A percentile compares a stretch with the other conserved stretches of the same genome.
Evolutionary conservation across 2,797 vertebrate species (phyloP).

Genomic region (Pantherophis vulpinus): DNA sequence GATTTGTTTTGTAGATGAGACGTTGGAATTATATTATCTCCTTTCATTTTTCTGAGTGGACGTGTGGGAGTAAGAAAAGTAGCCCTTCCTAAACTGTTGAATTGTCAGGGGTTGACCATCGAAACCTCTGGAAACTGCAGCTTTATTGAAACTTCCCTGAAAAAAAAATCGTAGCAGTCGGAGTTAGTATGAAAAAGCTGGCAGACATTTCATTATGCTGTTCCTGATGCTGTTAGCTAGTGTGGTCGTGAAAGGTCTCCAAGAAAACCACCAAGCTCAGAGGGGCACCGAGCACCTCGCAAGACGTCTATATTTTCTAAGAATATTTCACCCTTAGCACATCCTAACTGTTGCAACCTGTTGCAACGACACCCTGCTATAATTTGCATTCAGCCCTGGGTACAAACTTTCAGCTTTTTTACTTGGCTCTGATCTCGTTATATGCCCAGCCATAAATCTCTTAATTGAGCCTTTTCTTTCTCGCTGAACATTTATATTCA

Average conservation of each 20-base stretch:
- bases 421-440: conserved; percentile 11
- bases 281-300: too few relatives aligned
- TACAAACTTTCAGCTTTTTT: conserved; percentile 24
- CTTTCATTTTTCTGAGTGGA: neutral
- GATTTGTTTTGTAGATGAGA: neutral
- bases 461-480: conserved; percentile 7
- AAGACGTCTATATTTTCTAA: neutral
- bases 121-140: neutral
- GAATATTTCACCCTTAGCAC: too few relatives aligned
- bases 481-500: conserved; percentile 5
- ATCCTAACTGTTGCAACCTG: neutral
- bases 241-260: too few relatives aligned
- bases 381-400: neutral
- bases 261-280: too few relatives aligned
- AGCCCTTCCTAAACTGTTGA: neutral
- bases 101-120: neutral
- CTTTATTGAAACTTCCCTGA: neutral
- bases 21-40: too few relatives aligned
- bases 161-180: neutral
- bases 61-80: neutral
- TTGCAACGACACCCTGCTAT: too few relatives aligned
- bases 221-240: too few relatives aligned
- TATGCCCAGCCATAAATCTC: neutral
- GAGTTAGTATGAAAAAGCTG: neutral
- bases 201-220: too few relatives aligned